These are phyloP conservation scores for Limanda limanda DNA, from an alignment of 2,113 vertebrate genomes.

Conservation along the genomic window DNA sequence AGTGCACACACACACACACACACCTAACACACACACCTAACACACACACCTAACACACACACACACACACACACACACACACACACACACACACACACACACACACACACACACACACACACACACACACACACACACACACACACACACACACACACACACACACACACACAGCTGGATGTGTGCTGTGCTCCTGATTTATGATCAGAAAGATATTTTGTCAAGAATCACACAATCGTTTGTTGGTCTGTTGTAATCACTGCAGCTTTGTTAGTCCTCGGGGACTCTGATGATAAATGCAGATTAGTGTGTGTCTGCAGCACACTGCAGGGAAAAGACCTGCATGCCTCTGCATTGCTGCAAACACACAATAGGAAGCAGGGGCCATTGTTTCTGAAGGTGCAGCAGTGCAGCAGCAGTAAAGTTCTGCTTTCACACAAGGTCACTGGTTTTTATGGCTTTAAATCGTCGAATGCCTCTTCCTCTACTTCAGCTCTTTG, in stretches of 20 bases:
- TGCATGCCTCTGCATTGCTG: slow-evolving; percentile 67
- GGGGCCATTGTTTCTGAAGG: slow-evolving; percentile 30
- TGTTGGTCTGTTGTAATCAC: not conserved
- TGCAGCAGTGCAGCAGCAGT: slow-evolving; percentile 60
- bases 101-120: no score
- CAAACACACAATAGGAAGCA: slow-evolving; percentile 30
- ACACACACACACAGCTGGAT: not conserved
- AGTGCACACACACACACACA: not conserved
- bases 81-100: no score
- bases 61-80: no score
- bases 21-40: not conserved
- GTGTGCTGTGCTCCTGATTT: no score
- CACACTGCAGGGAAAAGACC: slow-evolving; percentile 45
- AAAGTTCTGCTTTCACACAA: slow-evolving; percentile 39
- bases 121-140: not conserved
- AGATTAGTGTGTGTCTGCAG: slow-evolving; percentile 51
- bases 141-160: not conserved
- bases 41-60: no score
- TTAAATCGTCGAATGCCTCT: slow-evolving; percentile 3
- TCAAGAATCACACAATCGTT: not conserved
- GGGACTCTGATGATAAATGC: slow-evolving; percentile 4
- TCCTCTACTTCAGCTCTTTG: not conserved
- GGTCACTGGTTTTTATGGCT: slow-evolving; percentile 28
- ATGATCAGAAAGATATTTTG: no score
- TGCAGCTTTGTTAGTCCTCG: not conserved